Conservation (phyloP, 2,113 vertebrate genomes). For the Sinocyclocheilus anshuiensis region DNA sequence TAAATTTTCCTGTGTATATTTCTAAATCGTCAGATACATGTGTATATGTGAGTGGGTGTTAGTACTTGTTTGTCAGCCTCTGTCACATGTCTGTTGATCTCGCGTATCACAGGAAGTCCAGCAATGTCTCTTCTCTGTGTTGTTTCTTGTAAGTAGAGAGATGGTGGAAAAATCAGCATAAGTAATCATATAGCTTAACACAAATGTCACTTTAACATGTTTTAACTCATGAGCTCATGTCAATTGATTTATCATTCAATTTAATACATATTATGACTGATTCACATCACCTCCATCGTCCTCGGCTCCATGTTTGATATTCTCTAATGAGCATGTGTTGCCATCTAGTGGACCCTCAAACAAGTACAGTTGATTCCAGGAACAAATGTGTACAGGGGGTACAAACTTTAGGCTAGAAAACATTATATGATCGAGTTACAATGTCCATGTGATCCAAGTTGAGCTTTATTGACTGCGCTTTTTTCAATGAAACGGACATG, state of each 20-base stretch:
- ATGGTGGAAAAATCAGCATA: slow-evolving; percentile 56
- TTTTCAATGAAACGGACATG: neutral
- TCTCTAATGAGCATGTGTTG: neutral
- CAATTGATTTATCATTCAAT: slow-evolving; percentile 36
- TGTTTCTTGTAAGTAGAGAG: slow-evolving; percentile 98
- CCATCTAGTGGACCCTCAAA: neutral
- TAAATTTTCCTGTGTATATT: slow-evolving; percentile 40
- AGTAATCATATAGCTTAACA: slow-evolving; percentile 28
- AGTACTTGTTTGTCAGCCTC: slow-evolving; percentile 81
- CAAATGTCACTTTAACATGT: slow-evolving; percentile 7
- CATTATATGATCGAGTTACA: neutral
- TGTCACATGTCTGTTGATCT: slow-evolving; percentile 87
- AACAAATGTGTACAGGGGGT: neutral
- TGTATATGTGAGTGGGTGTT: slow-evolving; percentile 9
- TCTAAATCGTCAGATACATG: neutral
- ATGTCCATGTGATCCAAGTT: neutral
- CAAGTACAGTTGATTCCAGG: neutral
- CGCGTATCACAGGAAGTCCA: slow-evolving; percentile 92
- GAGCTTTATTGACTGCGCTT: neutral
- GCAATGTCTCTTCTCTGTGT: slow-evolving; percentile 96
- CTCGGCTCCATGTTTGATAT: neutral
- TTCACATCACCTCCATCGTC: neutral
- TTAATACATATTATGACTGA: neutral
- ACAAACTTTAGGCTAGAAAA: neutral
- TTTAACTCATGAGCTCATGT: slow-evolving; percentile 21